These are phyloP conservation scores for Phrynocephalus vlangalii DNA, from an alignment of 2,797 vertebrate genomes.

Conservation along the genomic window DNA sequence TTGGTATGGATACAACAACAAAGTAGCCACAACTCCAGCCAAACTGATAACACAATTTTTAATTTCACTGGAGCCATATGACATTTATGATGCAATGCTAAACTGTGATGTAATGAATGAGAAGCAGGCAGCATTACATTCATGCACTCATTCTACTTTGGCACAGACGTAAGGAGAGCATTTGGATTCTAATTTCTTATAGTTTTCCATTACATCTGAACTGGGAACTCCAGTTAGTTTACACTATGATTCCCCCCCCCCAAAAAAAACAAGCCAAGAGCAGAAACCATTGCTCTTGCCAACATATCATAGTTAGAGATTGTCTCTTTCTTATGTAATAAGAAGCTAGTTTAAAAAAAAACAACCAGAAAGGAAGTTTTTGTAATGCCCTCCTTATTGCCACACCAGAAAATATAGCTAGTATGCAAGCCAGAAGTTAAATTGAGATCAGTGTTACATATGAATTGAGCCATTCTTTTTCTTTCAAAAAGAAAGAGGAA, in stretches of 20 bases:
- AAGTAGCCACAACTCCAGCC: background rate
- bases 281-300: background rate
- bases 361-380: background rate
- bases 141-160: background rate
- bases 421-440: background rate
- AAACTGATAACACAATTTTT: background rate
- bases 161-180: background rate
- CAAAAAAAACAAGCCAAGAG: background rate
- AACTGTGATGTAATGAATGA: background rate
- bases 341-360: background rate
- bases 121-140: background rate
- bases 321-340: background rate
- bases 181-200: background rate
- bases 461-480: background rate
- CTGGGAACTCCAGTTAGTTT: background rate
- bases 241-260: background rate
- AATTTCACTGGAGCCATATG: background rate
- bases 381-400: background rate
- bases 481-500: background rate
- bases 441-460: background rate
- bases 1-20: background rate
- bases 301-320: background rate
- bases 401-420: background rate
- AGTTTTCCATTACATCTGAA: background rate
- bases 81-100: background rate